Evolutionary conservation across 1,140 invertebrate species (phyloP), one percentile per base, ranked within the genome.

Genomic region (Pararge aegeria): DNA sequence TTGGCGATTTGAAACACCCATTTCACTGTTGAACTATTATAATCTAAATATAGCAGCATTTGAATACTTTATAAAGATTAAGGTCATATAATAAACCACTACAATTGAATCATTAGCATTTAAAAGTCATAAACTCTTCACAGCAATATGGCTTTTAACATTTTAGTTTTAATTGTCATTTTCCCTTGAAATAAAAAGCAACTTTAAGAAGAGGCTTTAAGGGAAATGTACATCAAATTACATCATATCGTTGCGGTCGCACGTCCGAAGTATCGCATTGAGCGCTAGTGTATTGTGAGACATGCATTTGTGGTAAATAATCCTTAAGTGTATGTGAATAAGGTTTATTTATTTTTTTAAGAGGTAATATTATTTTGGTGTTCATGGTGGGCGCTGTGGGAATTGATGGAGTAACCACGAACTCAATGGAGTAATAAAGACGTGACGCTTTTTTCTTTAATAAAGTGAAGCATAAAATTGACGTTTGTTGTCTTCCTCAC

Each of bases 391-490:
- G 38, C 34, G 52, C 40, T 21, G 20, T 15, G 34, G 20, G 38
- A 21, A 21, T 54, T 54, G 24, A 54, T 54, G 19, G 52, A 16
- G 37, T 40, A 40, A 54, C n/a, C n/a, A n/a, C n/a, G n/a, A n/a
- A n/a, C n/a, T n/a, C n/a, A n/a, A n/a, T 54, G 19, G 52, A 16
- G 37, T 40, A 40, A 54, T 54, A 54, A 53, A 54, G 37, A 54
- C 37, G 52, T 54, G 37, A 42, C 38, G 38, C 19, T 52, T 29
- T 55, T 29, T n/a, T n/a, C n/a, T n/a, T n/a, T n/a, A n/a, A n/a
- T n/a, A n/a, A n/a, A n/a, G n/a, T n/a, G n/a, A n/a, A n/a, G n/a
- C n/a, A n/a, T n/a, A n/a, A n/a, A n/a, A n/a, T n/a, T n/a, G n/a
- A n/a, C n/a, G n/a, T n/a, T n/a, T n/a, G n/a, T n/a, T n/a, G n/a